Base-by-base conservation (phyloP, 1,140 invertebrate species). In the Drosophila hydei region DNA sequence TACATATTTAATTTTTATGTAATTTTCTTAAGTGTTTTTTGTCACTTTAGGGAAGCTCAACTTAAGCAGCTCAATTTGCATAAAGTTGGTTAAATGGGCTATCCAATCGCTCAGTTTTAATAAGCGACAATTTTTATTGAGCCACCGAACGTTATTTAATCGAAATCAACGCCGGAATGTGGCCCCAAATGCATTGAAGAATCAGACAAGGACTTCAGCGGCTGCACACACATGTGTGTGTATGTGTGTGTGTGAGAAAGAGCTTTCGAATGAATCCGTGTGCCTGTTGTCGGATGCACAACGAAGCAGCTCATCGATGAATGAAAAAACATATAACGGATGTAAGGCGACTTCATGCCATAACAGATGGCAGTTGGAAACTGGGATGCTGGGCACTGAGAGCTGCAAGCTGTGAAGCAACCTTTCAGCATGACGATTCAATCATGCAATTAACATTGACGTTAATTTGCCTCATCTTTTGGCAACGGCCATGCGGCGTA, bases 391-490 rank as follows among this genome's bases (percentile, higher is more conserved):
- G 36, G 19, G 14, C 33, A 3, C 36, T 27, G 30, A 16, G 45
- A 30, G n/a, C 25, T 14, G 27, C n/a, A 65, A 33, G 38, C 38
- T 7, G 11, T 47, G 16, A 38, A 23, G 38, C 59, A 55, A 54
- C 50, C 50, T 63, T 63, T 43, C 21, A 43, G 54, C 8, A 27
- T 42, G 18, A 33, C 63, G 47, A 84, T 79, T 84, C 72, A 84
- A 78, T 84, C 79, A 85, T 83, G 79, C 67, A 84, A 84, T 84
- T 85, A 81, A 81, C 78, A 81, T 81, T 81, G 84, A 84, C 79
- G 78, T 73, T 84, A 73, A 84, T 76, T 69, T 72, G 27, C 54
- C 55, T 11, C 48, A 50, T 55, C 71, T 56, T 56, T 30, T 52
- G 42, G 14, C 43, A n/a, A 23, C 8, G 62, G 54, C 62, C 71